Evolutionary conservation across 2,797 vertebrate genomes (phyloP).

Genomic region (Rachycentron canadum): DNA sequence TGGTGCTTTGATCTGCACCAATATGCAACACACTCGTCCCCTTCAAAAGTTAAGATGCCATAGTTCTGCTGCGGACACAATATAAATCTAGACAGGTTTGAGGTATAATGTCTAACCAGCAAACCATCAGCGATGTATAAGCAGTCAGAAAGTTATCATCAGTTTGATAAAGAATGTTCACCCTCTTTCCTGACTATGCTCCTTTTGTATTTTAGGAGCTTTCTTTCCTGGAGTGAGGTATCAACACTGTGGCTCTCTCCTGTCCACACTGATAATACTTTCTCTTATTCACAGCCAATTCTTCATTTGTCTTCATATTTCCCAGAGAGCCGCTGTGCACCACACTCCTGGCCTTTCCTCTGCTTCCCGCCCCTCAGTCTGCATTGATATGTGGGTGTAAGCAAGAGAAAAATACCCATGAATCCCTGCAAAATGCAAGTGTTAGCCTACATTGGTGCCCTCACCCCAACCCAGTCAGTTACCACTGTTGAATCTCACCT

Average conservation of each 20-base stretch:
- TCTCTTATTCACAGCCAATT: constrained; percentile 85
- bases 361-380: constrained; percentile 88
- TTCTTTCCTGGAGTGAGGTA: constrained; percentile 77
- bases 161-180: constrained; percentile 74
- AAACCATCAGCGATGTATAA: constrained; percentile 71
- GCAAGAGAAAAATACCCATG: constrained; percentile 88
- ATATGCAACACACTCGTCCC: constrained; percentile 51
- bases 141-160: constrained; percentile 66
- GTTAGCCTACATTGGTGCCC: constrained; percentile 54
- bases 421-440: constrained; percentile 78
- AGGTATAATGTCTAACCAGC: constrained; percentile 68
- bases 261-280: constrained; percentile 83
- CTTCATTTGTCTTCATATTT: constrained; percentile 88
- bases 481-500: constrained; percentile 40
- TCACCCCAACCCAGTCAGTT: constrained; percentile 43
- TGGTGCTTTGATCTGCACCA: constrained; percentile 60
- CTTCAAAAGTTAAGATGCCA: constrained; percentile 60
- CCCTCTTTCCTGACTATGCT: constrained; percentile 71
- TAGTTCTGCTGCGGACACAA: constrained; percentile 57
- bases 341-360: constrained; percentile 85
- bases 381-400: constrained; percentile 87
- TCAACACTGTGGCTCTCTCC: constrained; percentile 77
- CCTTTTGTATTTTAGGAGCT: constrained; percentile 71
- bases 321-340: constrained; percentile 79
- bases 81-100: constrained; percentile 64